Conservation (phyloP, 2,113 vertebrate genomes). For the Pseudopodoces humilis region DNA sequence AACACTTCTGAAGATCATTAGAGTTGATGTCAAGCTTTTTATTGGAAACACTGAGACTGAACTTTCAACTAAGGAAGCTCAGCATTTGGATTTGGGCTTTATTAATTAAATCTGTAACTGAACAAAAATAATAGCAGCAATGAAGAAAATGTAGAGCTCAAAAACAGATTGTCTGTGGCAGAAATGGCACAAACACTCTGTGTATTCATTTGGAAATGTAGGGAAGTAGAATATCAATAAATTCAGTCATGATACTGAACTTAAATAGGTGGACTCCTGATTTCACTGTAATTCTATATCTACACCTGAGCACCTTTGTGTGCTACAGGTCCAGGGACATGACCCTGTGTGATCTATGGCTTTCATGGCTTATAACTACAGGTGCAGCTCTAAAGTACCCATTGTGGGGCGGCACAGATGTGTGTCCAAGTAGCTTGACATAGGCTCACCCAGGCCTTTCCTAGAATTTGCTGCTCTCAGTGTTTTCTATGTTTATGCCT, state of each 20-base stretch:
- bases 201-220: neutral
- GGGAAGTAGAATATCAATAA: neutral
- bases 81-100: slow-evolving; percentile 24
- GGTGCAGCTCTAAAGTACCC: neutral
- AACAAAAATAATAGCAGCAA: slow-evolving; percentile 38
- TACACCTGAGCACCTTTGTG: neutral
- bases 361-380: neutral
- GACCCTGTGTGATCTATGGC: neutral
- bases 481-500: neutral
- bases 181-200: neutral
- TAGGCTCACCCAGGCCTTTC: neutral
- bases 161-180: neutral
- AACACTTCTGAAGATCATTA: slow-evolving; percentile 47
- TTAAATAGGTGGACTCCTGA: neutral
- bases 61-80: slow-evolving; percentile 63
- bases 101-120: slow-evolving; percentile 57
- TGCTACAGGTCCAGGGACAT: neutral
- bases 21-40: slow-evolving; percentile 36
- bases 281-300: neutral
- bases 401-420: neutral
- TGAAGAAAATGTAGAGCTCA: slow-evolving; percentile 22
- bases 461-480: neutral
- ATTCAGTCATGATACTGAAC: neutral
- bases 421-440: neutral
- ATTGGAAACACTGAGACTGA: slow-evolving; percentile 49